Evolutionary conservation across 2,888 invertebrate species (phyloP).

Genomic region (Lochmaea capreae): DNA sequence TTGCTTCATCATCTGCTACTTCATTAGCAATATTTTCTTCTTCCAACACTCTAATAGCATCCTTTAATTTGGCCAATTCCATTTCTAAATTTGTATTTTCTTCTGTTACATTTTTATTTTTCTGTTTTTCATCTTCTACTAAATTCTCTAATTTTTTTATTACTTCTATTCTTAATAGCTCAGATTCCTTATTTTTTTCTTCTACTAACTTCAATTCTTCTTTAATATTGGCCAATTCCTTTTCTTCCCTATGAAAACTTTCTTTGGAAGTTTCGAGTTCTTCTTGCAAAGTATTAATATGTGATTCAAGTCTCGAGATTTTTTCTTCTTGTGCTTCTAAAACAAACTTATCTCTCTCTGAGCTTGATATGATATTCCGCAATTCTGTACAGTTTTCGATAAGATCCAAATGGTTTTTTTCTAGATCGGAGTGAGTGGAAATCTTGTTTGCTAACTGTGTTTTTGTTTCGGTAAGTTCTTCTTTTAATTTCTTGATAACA

Average conservation of each 20-base stretch:
- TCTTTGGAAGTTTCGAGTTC: conserved; percentile 46
- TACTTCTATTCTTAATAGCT: conserved; percentile 28
- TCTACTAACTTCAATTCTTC: conserved; percentile 44
- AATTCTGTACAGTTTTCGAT: conserved; percentile 56
- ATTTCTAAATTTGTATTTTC: conserved; percentile 41
- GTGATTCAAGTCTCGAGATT: conserved; percentile 48
- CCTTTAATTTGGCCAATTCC: conserved; percentile 44
- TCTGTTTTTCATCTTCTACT: conserved; percentile 42
- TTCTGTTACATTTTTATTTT: conserved; percentile 43
- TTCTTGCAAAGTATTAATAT: conserved; percentile 50
- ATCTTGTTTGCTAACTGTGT: conserved; percentile 46
- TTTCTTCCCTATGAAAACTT: background rate
- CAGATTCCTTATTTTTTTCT: conserved; percentile 45
- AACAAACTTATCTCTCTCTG: conserved; percentile 49
- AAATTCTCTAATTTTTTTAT: conserved; percentile 33
- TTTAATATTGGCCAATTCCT: conserved; percentile 37
- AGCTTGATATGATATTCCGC: conserved; percentile 44
- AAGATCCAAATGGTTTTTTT: conserved; percentile 59
- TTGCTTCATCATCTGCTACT: conserved; percentile 47
- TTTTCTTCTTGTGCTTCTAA: conserved; percentile 46
- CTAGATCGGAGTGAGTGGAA: conserved; percentile 54
- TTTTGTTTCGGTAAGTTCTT: conserved; percentile 48
- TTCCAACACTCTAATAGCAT: conserved; percentile 46
- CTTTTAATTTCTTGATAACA: conserved; percentile 59
- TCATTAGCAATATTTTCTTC: conserved; percentile 45